These are phyloP conservation scores for Paradoxurus hermaphroditus DNA, from an alignment of 2,113 vertebrate species.

Conservation along the genomic window DNA sequence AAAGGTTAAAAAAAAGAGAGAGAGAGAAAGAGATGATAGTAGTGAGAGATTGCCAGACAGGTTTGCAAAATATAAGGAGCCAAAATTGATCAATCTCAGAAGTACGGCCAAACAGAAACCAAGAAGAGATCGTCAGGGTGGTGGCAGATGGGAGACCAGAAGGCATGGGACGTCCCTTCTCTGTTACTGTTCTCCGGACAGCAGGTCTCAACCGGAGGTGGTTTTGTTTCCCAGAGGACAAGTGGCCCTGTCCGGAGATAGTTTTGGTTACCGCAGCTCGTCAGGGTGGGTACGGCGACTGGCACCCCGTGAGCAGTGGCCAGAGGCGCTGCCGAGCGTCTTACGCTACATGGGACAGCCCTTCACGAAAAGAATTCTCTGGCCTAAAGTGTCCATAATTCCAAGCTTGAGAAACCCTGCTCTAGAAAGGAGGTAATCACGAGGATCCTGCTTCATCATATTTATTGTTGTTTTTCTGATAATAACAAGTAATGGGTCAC, in stretches of 20 bases:
- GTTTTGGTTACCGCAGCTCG: neutral
- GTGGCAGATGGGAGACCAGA: neutral
- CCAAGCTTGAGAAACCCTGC: neutral
- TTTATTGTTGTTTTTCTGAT: neutral
- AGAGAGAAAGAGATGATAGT: neutral
- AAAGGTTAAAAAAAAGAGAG: no score
- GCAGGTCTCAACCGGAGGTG: neutral
- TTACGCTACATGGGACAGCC: neutral
- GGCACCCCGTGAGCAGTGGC: neutral
- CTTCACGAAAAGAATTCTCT: neutral
- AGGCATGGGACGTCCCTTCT: neutral
- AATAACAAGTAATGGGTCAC: neutral
- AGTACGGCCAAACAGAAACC: neutral
- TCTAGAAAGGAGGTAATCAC: neutral
- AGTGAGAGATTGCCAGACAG: neutral
- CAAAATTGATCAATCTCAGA: neutral
- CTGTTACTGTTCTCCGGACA: neutral
- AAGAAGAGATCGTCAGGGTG: neutral
- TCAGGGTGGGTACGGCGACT: accelerated
- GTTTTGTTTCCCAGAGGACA: neutral
- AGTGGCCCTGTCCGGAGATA: neutral
- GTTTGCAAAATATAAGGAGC: neutral
- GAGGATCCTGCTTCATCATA: neutral
- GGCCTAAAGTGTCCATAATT: neutral
- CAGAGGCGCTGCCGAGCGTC: neutral